Evolutionary conservation across 2,113 vertebrate genomes (phyloP).

Genomic region (Shinisaurus crocodilurus): DNA sequence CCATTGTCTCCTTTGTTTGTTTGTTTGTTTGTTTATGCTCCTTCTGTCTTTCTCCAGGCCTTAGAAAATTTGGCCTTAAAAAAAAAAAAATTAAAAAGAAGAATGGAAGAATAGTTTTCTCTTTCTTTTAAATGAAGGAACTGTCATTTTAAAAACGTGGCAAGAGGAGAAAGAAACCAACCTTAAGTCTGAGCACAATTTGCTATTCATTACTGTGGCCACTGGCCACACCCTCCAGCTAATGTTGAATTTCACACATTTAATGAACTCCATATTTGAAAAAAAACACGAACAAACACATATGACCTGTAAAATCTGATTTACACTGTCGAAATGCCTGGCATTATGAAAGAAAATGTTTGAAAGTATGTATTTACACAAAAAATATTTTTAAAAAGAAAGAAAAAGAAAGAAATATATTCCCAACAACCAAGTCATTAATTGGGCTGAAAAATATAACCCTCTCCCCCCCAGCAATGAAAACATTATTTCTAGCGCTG

Average conservation of each 20-base stretch:
- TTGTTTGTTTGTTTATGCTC: not conserved
- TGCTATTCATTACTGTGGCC: slow-evolving; percentile 71
- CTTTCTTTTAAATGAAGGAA: slow-evolving; percentile 36
- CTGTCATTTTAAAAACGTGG: slow-evolving; percentile 41
- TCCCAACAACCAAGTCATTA: slow-evolving; percentile 55
- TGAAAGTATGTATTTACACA: slow-evolving; percentile 71
- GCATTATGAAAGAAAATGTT: slow-evolving; percentile 68
- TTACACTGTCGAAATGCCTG: slow-evolving; percentile 76
- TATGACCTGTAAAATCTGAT: slow-evolving; percentile 79
- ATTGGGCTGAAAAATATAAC: slow-evolving; percentile 71
- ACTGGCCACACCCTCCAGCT: slow-evolving; percentile 73
- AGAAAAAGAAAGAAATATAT: slow-evolving; percentile 29
- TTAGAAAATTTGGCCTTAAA: not conserved
- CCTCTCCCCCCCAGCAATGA: slow-evolving; percentile 65
- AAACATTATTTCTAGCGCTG: slow-evolving; percentile 70
- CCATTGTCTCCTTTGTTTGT: not conserved
- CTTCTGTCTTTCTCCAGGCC: not conserved
- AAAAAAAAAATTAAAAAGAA: no score
- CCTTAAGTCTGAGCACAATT: slow-evolving; percentile 69
- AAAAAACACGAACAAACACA: slow-evolving; percentile 41
- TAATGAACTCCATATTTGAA: slow-evolving; percentile 82
- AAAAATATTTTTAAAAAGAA: slow-evolving; percentile 51
- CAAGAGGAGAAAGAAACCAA: slow-evolving; percentile 42
- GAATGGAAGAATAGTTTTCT: not conserved
- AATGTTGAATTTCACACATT: slow-evolving; percentile 81